A percentile compares a stretch with the other conserved stretches of the same genome.
Evolutionary conservation across 1,140 invertebrate genomes (phyloP).

Genomic region (Listronotus bonariensis): DNA sequence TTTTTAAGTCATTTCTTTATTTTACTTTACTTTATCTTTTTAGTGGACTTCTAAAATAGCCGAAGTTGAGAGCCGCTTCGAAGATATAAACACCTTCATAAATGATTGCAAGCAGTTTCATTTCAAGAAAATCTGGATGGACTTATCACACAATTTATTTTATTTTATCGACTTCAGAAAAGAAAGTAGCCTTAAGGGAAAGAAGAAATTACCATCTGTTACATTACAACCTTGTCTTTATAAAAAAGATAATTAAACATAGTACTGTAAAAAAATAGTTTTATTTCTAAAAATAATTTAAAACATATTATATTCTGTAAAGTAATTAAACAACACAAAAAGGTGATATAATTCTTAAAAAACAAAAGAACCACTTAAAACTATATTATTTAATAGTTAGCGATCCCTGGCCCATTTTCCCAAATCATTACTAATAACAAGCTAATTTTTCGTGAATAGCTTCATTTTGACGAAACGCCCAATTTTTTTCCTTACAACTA

Average conservation of each 20-base stretch:
- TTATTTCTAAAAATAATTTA: slow-evolving; percentile 7
- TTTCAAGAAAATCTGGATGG: slow-evolving; percentile 71
- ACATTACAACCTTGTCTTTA: slow-evolving; percentile 83
- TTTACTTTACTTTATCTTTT: too few relatives aligned
- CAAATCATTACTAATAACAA: too few relatives aligned
- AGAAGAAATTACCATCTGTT: slow-evolving; percentile 64
- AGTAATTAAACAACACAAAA: too few relatives aligned
- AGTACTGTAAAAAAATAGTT: background rate
- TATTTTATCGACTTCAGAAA: slow-evolving; percentile 85
- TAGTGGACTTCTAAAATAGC: slow-evolving; percentile 86
- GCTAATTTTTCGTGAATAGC: too few relatives aligned
- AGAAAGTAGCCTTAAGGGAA: slow-evolving; percentile 62
- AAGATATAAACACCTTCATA: slow-evolving; percentile 72
- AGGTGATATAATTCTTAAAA: too few relatives aligned
- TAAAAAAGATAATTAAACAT: slow-evolving; percentile 71
- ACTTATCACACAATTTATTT: slow-evolving; percentile 76
- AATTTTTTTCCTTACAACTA: too few relatives aligned
- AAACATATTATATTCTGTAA: background rate
- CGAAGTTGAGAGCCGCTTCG: slow-evolving; percentile 86
- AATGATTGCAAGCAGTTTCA: slow-evolving; percentile 69
- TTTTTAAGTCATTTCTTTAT: too few relatives aligned
- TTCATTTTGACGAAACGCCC: too few relatives aligned
- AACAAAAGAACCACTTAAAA: too few relatives aligned
- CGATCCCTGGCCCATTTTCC: too few relatives aligned
- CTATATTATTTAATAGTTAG: too few relatives aligned